These are phyloP conservation scores for Patella pellucida DNA, from an alignment of 2,888 invertebrate genomes.

Conservation along the genomic window DNA sequence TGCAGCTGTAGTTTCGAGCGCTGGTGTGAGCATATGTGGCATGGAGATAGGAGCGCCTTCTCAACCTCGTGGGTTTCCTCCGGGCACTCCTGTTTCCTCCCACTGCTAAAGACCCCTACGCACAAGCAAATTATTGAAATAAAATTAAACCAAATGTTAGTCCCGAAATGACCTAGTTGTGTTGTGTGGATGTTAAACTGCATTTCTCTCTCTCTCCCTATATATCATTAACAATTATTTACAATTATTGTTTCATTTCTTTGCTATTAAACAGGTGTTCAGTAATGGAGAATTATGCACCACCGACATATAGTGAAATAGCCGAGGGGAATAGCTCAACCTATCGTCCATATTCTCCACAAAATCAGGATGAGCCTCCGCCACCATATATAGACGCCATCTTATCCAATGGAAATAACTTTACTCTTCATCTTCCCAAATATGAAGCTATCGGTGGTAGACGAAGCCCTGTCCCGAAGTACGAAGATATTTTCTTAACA, in stretches of 20 bases:
- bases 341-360: slow-evolving; percentile 25
- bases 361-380: slow-evolving; percentile 38
- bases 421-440: neutral
- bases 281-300: slow-evolving; percentile 37
- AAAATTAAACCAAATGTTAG: too few species aligned
- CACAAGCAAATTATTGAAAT: too few species aligned
- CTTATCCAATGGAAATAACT: neutral
- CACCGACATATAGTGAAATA: slow-evolving; percentile 45
- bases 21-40: too few species aligned
- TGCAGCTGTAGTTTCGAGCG: too few species aligned
- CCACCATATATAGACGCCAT: slow-evolving; percentile 43
- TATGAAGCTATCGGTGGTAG: neutral
- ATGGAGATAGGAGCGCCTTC: too few species aligned
- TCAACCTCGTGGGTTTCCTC: too few species aligned
- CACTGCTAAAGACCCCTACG: too few species aligned
- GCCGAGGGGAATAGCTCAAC: slow-evolving; percentile 32
- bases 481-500: neutral
- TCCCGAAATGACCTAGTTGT: too few species aligned
- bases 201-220: too few species aligned
- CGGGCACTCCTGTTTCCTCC: too few species aligned
- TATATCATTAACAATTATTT: too few species aligned
- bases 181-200: too few species aligned
- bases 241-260: neutral
- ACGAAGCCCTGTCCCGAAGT: slow-evolving; percentile 6
- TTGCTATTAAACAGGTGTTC: slow-evolving; percentile 21